phyloP scores from a whole-genome alignment of 1,140 invertebrate species.

The Drosophila ficusphila region DNA sequence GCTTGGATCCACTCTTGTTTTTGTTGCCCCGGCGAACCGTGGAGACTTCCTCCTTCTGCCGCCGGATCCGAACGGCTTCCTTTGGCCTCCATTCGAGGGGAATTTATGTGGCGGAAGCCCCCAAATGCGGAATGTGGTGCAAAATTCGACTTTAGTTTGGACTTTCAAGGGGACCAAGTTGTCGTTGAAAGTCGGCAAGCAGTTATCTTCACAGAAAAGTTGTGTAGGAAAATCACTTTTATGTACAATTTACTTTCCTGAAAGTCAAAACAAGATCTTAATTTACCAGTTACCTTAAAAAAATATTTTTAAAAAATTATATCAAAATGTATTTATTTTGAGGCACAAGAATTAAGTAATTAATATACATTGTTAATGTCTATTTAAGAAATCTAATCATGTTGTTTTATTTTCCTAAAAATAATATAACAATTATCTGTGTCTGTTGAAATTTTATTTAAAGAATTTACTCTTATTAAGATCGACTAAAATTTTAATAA shows the following conservation, averaged over 20 bases:
- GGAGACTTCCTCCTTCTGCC: slow-evolving; percentile 2
- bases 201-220: slow-evolving; percentile 7
- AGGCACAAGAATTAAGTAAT: too few species aligned
- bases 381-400: too few species aligned
- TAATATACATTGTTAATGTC: too few species aligned
- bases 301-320: neutral
- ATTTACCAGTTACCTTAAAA: too few species aligned
- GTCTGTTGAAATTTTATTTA: too few species aligned
- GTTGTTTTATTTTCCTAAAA: too few species aligned
- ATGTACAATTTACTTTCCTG: neutral
- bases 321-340: too few species aligned
- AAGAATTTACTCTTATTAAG: too few species aligned
- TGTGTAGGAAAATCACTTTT: neutral
- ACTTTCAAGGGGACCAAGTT: slow-evolving; percentile 8
- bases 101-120: slow-evolving; percentile 46
- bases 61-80: neutral
- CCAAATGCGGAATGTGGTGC: slow-evolving; percentile 26
- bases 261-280: too few species aligned
- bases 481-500: too few species aligned
- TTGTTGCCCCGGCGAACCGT: slow-evolving; percentile 2
- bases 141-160: slow-evolving; percentile 26
- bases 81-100: slow-evolving; percentile 10
- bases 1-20: slow-evolving; percentile 9
- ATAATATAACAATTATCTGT: too few species aligned
- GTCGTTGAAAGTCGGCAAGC: slow-evolving; percentile 2